Percentiles rank a stretch among this genome's conserved stretches.
These are phyloP conservation scores for Pelodiscus sinensis DNA, from an alignment of 2,113 vertebrate genomes.

Conservation along the genomic window DNA sequence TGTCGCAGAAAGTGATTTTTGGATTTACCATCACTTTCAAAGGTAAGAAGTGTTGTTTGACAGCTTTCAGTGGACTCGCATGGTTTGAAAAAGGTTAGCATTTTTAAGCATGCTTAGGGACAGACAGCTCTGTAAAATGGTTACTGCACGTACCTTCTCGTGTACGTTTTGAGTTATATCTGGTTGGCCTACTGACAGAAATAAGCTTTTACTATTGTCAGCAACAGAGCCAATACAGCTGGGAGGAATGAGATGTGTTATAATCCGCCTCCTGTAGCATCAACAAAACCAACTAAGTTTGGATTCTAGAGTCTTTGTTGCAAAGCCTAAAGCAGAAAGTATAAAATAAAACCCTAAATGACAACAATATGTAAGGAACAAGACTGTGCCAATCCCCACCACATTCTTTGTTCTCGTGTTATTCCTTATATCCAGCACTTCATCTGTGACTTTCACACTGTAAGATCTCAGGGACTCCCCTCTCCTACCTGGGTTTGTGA, in stretches of 20 bases:
- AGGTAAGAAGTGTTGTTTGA: background rate
- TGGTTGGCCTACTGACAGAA: background rate
- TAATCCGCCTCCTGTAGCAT: background rate
- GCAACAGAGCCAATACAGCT: background rate
- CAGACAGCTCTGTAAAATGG: background rate
- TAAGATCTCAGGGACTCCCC: background rate
- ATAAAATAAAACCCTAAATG: background rate
- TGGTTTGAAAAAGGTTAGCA: background rate
- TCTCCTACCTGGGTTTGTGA: no score
- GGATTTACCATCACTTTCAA: background rate
- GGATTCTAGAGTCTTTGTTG: background rate
- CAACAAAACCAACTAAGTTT: background rate
- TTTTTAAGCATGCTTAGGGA: background rate
- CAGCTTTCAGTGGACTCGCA: background rate
- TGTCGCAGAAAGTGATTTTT: background rate
- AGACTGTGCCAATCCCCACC: background rate
- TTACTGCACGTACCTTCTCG: background rate
- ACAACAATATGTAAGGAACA: background rate
- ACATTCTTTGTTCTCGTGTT: background rate
- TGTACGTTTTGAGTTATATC: background rate
- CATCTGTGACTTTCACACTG: background rate
- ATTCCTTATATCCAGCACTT: background rate
- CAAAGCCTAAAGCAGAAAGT: background rate
- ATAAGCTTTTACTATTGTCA: background rate
- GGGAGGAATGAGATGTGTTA: background rate